A percentile compares a stretch with the other conserved stretches of the same genome.
phyloP scores from a whole-genome alignment of 2,113 vertebrate species.

The Clarias magur region DNA sequence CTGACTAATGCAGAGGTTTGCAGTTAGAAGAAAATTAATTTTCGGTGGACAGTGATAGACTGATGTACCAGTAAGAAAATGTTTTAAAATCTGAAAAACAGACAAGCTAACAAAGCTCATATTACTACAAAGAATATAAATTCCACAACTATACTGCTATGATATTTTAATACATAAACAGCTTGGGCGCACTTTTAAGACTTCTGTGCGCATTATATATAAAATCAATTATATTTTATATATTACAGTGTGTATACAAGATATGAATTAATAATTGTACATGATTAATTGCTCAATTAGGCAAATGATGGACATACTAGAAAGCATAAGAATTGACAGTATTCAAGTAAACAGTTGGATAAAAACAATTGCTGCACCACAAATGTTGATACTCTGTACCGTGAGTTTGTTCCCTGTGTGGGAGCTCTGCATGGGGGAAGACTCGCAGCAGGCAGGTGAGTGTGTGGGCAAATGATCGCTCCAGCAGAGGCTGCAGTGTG shows the following conservation, averaged over 20 bases:
- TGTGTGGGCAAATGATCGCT: slow-evolving; percentile 78
- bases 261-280: neutral
- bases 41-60: neutral
- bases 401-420: slow-evolving; percentile 82
- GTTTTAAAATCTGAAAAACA: neutral
- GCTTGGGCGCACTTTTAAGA: neutral
- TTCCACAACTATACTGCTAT: neutral
- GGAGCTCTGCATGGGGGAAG: slow-evolving; percentile 92
- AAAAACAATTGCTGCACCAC: neutral
- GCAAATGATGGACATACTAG: neutral
- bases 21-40: slow-evolving; percentile 15
- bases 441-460: slow-evolving; percentile 85
- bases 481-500: slow-evolving; percentile 85
- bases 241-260: neutral
- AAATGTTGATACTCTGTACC: slow-evolving; percentile 64
- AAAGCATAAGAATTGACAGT: neutral
- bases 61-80: neutral
- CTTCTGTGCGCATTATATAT: too few relatives aligned
- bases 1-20: slow-evolving; percentile 10
- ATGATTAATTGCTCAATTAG: neutral
- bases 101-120: neutral
- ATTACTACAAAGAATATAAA: neutral
- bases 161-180: neutral
- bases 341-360: neutral
- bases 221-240: neutral